A percentile compares a stretch with the other conserved stretches of the same genome.
These are phyloP conservation scores for Acanthoscelides obtectus DNA, from an alignment of 2,888 invertebrate species.

Conservation along the genomic window DNA sequence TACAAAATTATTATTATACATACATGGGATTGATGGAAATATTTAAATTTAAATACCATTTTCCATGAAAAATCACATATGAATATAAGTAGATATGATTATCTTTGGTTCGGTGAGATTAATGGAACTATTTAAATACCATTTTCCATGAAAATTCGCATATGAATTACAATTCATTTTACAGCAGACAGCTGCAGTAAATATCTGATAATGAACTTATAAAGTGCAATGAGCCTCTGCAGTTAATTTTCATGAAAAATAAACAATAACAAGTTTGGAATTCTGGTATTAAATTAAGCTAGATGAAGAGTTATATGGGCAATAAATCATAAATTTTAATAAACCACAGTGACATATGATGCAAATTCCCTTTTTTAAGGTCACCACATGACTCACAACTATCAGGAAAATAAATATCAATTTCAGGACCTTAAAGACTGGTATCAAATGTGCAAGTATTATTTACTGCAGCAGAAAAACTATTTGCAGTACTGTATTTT, in stretches of 20 bases:
- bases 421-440: background rate
- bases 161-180: too few species aligned
- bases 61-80: too few species aligned
- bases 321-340: constrained; percentile 15
- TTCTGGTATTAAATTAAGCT: constrained; percentile 5
- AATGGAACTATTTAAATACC: too few species aligned
- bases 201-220: background rate
- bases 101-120: too few species aligned
- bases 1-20: too few species aligned
- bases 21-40: too few species aligned
- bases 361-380: constrained; percentile 32
- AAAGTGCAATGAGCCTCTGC: background rate
- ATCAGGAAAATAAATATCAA: constrained; percentile 7
- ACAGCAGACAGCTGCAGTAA: too few species aligned
- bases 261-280: constrained; percentile 1
- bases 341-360: constrained; percentile 20
- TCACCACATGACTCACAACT: constrained; percentile 18
- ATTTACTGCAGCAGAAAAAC: background rate
- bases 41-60: too few species aligned
- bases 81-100: too few species aligned
- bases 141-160: too few species aligned
- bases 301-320: constrained; percentile 12
- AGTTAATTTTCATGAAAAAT: background rate
- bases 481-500: background rate
- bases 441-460: background rate